phyloP scores from a whole-genome alignment of 2,888 invertebrate genomes.

The Spialia ferax region DNA sequence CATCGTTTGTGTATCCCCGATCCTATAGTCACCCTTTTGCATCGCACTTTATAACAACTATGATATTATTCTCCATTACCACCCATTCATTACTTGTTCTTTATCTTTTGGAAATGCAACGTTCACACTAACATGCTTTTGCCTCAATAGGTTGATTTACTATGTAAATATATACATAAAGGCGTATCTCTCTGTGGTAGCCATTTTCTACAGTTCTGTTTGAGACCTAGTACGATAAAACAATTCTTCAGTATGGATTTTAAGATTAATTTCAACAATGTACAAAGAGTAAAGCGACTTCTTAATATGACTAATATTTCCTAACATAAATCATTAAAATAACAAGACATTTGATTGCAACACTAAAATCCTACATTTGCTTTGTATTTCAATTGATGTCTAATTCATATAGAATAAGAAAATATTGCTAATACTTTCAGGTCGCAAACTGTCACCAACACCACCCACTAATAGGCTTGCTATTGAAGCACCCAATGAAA shows the following conservation, averaged over 20 bases:
- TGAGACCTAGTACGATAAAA: constrained; percentile 40
- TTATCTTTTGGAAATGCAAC: constrained; percentile 59
- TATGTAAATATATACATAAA: constrained; percentile 53
- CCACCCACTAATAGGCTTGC: constrained; percentile 88
- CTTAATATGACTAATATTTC: constrained; percentile 38
- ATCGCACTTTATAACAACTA: constrained; percentile 47
- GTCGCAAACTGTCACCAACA: constrained; percentile 89
- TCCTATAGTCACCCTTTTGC: constrained; percentile 47
- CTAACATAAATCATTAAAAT: constrained; percentile 34
- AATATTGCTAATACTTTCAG: constrained; percentile 64
- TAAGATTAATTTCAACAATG: constrained; percentile 30
- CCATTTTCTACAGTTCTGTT: constrained; percentile 83
- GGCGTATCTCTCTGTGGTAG: constrained; percentile 79
- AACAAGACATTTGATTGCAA: constrained; percentile 24
- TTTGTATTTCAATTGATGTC: constrained; percentile 5
- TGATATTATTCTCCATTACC: constrained; percentile 49
- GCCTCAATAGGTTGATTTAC: constrained; percentile 47
- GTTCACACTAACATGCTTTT: constrained; percentile 76
- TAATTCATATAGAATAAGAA: background rate
- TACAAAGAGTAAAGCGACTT: background rate
- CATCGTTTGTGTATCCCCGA: constrained; percentile 64
- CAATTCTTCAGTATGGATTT: constrained; percentile 35
- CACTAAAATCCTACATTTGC: constrained; percentile 30
- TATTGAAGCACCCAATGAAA: constrained; percentile 89
- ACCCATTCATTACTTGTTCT: constrained; percentile 51